These are phyloP conservation scores for Sternotherus odoratus DNA, from an alignment of 2,797 vertebrate species.

Conservation along the genomic window DNA sequence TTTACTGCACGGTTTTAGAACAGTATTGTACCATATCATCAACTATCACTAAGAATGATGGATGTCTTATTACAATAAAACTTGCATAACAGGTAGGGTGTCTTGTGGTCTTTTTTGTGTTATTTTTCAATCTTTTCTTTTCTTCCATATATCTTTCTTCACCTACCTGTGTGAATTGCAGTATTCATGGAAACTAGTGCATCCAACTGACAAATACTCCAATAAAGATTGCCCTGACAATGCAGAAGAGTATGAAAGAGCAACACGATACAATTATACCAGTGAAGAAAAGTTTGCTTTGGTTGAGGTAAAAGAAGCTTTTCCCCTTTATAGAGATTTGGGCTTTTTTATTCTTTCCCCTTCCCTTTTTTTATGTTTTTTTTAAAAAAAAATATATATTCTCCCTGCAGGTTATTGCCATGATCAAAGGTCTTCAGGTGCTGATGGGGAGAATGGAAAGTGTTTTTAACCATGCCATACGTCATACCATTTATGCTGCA, in stretches of 20 bases:
- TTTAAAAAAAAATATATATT: neutral
- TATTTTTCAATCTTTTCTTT: slow-evolving; percentile 6
- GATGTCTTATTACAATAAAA: neutral
- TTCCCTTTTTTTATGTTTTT: neutral
- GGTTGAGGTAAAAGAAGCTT: slow-evolving; percentile 87
- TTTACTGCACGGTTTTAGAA: neutral
- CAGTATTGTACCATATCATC: neutral
- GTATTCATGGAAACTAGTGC: slow-evolving; percentile 99
- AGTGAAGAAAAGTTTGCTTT: slow-evolving; percentile 98
- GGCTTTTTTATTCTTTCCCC: neutral
- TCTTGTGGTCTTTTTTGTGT: neutral
- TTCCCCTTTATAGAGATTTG: neutral
- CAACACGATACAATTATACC: slow-evolving; percentile 98
- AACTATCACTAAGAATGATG: neutral
- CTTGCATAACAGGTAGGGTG: neutral
- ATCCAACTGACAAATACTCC: slow-evolving; percentile 98
- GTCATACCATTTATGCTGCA: slow-evolving; percentile 96
- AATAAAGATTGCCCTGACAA: slow-evolving; percentile 99
- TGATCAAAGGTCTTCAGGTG: slow-evolving; percentile 98
- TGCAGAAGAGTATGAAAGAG: slow-evolving; percentile 96
- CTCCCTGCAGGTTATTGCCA: slow-evolving; percentile 91
- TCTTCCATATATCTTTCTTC: neutral
- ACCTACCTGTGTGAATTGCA: slow-evolving; percentile 58
- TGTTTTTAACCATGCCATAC: slow-evolving; percentile 98
- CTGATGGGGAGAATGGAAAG: slow-evolving; percentile 99